A percentile compares a stretch with the other conserved stretches of the same genome.
Evolutionary conservation across 2,888 invertebrate genomes (phyloP).

Genomic region (Stenoptilia bipunctidactyla): DNA sequence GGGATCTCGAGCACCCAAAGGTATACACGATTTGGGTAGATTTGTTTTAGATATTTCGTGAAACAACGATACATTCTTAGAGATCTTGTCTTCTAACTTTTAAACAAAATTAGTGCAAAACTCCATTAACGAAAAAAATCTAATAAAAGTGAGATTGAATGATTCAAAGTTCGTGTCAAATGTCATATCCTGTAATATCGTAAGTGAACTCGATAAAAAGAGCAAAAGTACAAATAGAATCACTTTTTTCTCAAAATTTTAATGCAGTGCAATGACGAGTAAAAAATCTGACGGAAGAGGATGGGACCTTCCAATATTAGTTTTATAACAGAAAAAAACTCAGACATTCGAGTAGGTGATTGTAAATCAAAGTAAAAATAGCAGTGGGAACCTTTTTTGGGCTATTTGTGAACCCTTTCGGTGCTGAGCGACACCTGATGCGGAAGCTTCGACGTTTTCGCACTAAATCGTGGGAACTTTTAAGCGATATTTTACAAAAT

Average conservation of each 20-base stretch:
- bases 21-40: constrained; percentile 56
- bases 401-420: constrained; percentile 55
- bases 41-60: constrained; percentile 47
- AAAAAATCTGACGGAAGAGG: constrained; percentile 65
- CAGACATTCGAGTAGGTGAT: constrained; percentile 55
- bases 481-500: constrained; percentile 11
- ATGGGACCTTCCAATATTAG: constrained; percentile 70
- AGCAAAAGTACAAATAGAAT: constrained; percentile 50
- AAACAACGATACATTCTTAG: not conserved
- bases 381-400: constrained; percentile 55
- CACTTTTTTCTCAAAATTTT: constrained; percentile 41
- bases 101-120: not conserved
- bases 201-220: constrained; percentile 19
- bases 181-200: not conserved
- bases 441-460: constrained; percentile 56
- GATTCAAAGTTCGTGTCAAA: not conserved
- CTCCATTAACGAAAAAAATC: not conserved
- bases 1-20: constrained; percentile 41
- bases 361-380: constrained; percentile 62
- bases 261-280: constrained; percentile 40
- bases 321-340: constrained; percentile 65
- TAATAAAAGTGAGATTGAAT: not conserved
- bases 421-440: constrained; percentile 50
- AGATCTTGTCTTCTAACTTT: not conserved
- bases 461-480: constrained; percentile 52